Evolutionary conservation across 1,140 invertebrate genomes (phyloP).

Genomic region (Hylaeus volcanicus): DNA sequence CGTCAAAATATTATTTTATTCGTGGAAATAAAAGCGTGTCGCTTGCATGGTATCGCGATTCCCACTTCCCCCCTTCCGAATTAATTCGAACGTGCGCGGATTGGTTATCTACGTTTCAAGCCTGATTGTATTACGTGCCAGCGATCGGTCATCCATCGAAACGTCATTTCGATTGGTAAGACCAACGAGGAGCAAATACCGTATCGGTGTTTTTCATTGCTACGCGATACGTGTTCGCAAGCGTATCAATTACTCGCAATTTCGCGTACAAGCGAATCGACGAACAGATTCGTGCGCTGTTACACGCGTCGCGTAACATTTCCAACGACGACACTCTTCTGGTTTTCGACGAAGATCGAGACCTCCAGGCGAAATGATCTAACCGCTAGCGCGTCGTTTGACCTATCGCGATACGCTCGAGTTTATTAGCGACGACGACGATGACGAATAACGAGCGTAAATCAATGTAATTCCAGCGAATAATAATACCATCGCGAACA

Average conservation of each 20-base stretch:
- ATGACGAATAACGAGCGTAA: conserved; percentile 46
- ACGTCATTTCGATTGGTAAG: conserved; percentile 4
- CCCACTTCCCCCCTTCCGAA: too few relatives aligned
- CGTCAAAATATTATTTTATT: conserved; percentile 49
- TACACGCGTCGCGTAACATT: too few relatives aligned
- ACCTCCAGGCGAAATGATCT: too few relatives aligned
- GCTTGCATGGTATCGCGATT: not conserved
- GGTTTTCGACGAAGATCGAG: too few relatives aligned
- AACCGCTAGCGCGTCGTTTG: conserved; percentile 28
- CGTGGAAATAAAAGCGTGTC: conserved; percentile 21
- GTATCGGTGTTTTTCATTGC: too few relatives aligned
- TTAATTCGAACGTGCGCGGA: not conserved
- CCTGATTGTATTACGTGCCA: not conserved
- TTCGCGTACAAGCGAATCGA: too few relatives aligned
- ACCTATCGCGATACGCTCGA: conserved; percentile 43
- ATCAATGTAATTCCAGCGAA: conserved; percentile 40
- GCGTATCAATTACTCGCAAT: too few relatives aligned
- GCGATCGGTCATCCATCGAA: not conserved
- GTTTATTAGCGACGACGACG: conserved; percentile 39
- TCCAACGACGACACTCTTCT: too few relatives aligned
- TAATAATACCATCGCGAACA: conserved; percentile 19
- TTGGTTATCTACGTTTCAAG: conserved; percentile 2
- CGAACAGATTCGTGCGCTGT: too few relatives aligned
- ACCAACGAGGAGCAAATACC: too few relatives aligned
- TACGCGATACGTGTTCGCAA: too few relatives aligned